Conservation (phyloP, 2,113 vertebrate genomes). For the Jaculus jaculus region DNA sequence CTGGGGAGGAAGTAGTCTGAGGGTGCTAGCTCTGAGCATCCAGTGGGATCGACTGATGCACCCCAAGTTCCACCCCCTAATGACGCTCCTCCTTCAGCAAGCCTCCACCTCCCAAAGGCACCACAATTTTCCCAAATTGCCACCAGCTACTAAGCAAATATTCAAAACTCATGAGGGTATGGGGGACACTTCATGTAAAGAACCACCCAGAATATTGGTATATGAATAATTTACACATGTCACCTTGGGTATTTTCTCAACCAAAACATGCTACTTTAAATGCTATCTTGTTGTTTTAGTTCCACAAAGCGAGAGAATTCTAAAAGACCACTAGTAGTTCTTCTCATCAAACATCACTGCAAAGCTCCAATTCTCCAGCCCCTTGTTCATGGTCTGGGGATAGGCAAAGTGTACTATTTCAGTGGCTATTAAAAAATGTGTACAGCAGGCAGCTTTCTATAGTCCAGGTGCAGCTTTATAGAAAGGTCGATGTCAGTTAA, state of each 20-base stretch:
- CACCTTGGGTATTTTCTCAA: background rate
- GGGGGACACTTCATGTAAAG: no score
- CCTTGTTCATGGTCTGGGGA: background rate
- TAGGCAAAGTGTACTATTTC: background rate
- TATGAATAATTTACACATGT: background rate
- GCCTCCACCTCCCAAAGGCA: no score
- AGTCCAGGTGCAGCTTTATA: background rate
- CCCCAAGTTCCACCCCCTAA: no score
- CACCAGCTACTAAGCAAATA: no score
- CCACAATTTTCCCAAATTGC: no score
- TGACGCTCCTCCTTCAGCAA: no score
- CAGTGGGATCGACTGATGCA: no score
- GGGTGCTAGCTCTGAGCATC: no score
- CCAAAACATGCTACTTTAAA: background rate
- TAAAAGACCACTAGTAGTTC: background rate
- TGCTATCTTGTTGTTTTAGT: background rate
- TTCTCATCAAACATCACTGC: background rate
- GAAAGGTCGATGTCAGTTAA: background rate
- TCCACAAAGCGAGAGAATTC: background rate
- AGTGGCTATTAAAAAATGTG: background rate
- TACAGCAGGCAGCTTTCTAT: background rate
- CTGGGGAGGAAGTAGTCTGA: no score
- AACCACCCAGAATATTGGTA: background rate
- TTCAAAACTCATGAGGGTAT: background rate
- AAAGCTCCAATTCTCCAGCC: background rate